Conservation (phyloP, 2,888 invertebrate genomes). For the Cacoxenus indagator region DNA sequence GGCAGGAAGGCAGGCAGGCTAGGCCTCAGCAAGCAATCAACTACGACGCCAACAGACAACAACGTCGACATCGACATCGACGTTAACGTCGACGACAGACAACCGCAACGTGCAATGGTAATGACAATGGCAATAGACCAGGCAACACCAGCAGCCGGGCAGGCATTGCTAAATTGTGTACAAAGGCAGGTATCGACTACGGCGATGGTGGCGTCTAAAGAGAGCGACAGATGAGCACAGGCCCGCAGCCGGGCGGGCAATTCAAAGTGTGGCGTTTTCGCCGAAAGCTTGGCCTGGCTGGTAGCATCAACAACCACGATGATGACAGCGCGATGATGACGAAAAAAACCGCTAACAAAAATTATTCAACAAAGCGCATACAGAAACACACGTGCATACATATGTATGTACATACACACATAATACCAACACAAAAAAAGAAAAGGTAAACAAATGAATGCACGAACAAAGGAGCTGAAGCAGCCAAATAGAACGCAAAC, state of each 20-base stretch:
- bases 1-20: background rate
- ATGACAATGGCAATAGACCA: no score
- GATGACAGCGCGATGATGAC: background rate
- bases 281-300: background rate
- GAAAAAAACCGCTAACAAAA: background rate
- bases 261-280: background rate
- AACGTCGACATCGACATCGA: conserved; percentile 7
- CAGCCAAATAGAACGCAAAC: no score
- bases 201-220: background rate
- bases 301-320: conserved; percentile 30
- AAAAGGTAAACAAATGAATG: no score
- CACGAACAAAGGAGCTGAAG: no score
- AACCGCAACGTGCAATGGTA: no score
- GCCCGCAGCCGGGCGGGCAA: no score
- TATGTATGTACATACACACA: conserved; percentile 6
- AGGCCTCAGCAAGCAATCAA: no score
- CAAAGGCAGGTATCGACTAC: background rate
- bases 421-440: no score
- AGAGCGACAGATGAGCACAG: no score
- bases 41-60: background rate
- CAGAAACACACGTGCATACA: conserved; percentile 11
- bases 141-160: no score
- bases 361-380: background rate
- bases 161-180: no score
- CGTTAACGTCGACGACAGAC: background rate